Evolutionary conservation across 2,113 vertebrate genomes (phyloP).

Genomic region (Odocoileus hemionus): DNA sequence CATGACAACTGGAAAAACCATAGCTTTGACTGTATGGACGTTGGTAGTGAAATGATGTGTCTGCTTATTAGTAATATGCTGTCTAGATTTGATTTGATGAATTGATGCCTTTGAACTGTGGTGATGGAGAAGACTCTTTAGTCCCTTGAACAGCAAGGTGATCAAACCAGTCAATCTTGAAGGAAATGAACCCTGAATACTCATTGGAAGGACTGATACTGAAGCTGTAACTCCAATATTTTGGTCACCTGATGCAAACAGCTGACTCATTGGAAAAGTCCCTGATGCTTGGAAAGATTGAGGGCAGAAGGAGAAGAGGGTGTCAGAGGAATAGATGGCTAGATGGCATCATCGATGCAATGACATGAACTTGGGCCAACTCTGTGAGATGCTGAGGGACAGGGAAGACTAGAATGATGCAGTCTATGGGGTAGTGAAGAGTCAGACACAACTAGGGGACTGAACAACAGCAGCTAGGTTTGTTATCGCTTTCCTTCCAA

Average conservation of each 20-base stretch:
- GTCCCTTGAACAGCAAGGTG: background rate
- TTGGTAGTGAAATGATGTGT: background rate
- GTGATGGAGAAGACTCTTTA: background rate
- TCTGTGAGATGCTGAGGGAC: background rate
- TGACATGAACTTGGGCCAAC: background rate
- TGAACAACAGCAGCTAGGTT: background rate
- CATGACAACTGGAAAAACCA: background rate
- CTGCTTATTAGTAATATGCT: background rate
- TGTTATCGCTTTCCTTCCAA: background rate
- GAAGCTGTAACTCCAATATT: background rate
- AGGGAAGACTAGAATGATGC: background rate
- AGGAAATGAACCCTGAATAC: background rate
- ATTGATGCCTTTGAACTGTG: background rate
- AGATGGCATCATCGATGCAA: accelerated
- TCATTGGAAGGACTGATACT: background rate
- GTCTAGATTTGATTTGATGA: background rate
- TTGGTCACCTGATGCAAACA: background rate
- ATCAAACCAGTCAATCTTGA: background rate
- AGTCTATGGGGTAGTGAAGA: background rate
- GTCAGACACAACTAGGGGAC: background rate
- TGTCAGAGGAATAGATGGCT: background rate
- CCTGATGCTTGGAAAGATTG: background rate
- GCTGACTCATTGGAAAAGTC: background rate
- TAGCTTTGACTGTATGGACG: background rate
- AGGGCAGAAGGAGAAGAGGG: background rate